Base-by-base conservation (phyloP, 2,888 invertebrate genomes). In the Lepidonotus clava region DNA sequence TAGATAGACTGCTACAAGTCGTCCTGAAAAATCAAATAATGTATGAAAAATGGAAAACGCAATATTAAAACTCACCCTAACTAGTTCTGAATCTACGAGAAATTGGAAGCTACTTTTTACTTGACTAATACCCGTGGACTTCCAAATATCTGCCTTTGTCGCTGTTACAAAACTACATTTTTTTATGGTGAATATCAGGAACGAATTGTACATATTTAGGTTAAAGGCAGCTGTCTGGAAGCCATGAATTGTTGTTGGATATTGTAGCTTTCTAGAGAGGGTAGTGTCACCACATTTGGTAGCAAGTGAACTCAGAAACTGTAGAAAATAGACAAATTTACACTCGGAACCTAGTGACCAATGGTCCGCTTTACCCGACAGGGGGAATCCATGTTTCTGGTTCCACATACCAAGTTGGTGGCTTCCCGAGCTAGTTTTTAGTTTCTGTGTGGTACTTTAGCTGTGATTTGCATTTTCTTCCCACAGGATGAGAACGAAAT, bases 401-500 rank as follows among this genome's bases (percentile, higher is more conserved):
- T 11, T 6, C 5, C 4, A 4, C 61, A 61, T 61, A 24, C 61
- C 61, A n/a, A 5, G 28, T 24, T 61, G 61, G 28, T 61, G 61
- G 28, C 28, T 61, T 21, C 71, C 71, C 71, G 5, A 38, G 71
- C 71, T 38, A 38, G 71, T 71, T 34, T 76, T 24, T 80, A 85
- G 40, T 40, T 46, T 84, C 41, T 76, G 71, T 51, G 76, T 61
- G 46, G 24, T 38, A 84, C 51, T 85, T 76, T 66, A 85, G 51
- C 51, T 38, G 41, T 34, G 40, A 11, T 32, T 80, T 51, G 28
- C 46, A 41, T 51, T 80, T 80, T 80, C 80, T 80, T 80, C 80
- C 80, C 28, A 80, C 80, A 80, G 80, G 80, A 80, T 80, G 80
- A 80, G 80, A 80, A 80, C 80, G 80, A 80, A 46, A 41, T 80